Conservation (phyloP, 2,888 invertebrate species). For the Xestia rhomboidea region DNA sequence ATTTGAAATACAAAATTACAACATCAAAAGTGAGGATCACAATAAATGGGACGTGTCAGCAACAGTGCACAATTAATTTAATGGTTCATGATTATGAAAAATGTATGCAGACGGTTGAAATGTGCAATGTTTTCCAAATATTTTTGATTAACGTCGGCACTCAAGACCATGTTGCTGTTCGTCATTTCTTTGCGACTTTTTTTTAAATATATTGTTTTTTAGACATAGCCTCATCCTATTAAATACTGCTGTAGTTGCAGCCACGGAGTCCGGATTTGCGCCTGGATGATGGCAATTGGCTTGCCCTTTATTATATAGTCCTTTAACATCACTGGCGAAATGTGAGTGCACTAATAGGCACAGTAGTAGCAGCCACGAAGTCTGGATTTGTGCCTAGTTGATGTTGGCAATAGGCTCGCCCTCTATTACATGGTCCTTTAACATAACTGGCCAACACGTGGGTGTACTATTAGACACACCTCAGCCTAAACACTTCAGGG, state of each 20-base stretch:
- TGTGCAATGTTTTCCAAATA: background rate
- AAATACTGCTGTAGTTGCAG: too few species aligned
- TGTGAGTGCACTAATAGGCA: too few species aligned
- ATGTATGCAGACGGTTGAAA: background rate
- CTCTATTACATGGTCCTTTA: background rate
- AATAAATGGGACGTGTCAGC: slow-evolving; percentile 43
- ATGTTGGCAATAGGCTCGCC: background rate
- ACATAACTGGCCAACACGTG: background rate
- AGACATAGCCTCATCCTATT: background rate
- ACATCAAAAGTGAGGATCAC: slow-evolving; percentile 49
- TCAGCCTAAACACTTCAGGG: background rate
- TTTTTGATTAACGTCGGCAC: background rate
- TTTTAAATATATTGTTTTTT: background rate
- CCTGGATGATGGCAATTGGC: too few species aligned
- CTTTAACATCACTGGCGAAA: background rate
- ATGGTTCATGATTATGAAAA: slow-evolving; percentile 12
- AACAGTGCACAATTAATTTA: slow-evolving; percentile 18
- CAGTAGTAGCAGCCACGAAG: background rate
- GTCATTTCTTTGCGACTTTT: background rate
- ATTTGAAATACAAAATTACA: slow-evolving; percentile 25
- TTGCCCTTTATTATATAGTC: background rate
- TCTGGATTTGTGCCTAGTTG: background rate
- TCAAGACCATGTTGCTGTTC: background rate
- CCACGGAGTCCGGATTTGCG: too few species aligned
- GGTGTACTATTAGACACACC: background rate